Evolutionary conservation across 2,888 invertebrate genomes (phyloP).

Genomic region (Cylindroiulus punctatus): DNA sequence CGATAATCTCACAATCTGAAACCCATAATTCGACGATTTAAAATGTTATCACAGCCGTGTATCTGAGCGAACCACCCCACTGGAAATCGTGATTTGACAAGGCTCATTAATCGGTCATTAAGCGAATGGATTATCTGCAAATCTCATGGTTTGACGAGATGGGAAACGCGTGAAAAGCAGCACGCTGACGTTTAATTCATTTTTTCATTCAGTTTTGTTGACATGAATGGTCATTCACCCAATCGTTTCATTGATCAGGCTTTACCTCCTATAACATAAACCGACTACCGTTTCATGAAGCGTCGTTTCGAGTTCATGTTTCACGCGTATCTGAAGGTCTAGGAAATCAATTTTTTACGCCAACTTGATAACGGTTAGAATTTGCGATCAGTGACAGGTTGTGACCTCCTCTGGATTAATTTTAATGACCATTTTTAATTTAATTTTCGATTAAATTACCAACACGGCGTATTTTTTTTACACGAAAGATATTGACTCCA

Average conservation of each 20-base stretch:
- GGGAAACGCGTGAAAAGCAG: not conserved
- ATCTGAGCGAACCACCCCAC: not conserved
- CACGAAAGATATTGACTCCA: too few relatives aligned
- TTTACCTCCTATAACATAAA: not conserved
- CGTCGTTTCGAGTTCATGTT: not conserved
- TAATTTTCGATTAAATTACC: too few relatives aligned
- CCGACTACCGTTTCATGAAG: not conserved
- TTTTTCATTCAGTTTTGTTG: constrained; percentile 1
- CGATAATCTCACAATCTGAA: not conserved
- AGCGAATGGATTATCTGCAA: not conserved
- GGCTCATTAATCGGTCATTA: not conserved
- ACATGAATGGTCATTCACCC: constrained; percentile 38
- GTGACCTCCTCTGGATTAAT: not conserved
- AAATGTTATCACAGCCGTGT: not conserved
- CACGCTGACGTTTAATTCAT: not conserved
- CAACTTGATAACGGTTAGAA: not conserved
- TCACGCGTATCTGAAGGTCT: constrained; percentile 7
- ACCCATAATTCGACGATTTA: too few relatives aligned
- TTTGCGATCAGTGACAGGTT: not conserved
- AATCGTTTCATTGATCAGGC: constrained; percentile 7
- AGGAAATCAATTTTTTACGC: constrained; percentile 4
- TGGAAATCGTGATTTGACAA: not conserved
- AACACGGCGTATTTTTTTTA: too few relatives aligned
- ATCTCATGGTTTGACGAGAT: not conserved
- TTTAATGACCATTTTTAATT: not conserved